phyloP scores from a whole-genome alignment of 2,113 vertebrate genomes.

The Geococcyx californianus region DNA sequence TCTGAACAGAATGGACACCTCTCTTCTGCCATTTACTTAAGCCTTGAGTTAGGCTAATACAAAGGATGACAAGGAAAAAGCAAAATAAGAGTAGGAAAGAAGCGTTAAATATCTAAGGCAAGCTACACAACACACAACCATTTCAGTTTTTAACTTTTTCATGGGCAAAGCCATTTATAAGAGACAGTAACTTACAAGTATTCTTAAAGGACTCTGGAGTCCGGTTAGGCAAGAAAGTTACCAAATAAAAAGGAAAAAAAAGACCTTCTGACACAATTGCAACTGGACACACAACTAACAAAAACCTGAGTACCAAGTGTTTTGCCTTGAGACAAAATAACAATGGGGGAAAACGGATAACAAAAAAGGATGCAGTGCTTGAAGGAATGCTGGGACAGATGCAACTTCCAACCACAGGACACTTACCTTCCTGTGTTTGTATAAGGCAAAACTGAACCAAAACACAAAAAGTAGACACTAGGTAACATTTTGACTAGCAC shows the following conservation, averaged over 20 bases:
- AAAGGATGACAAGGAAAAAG: background rate
- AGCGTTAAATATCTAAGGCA: background rate
- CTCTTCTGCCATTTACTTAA: background rate
- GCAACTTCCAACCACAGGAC: background rate
- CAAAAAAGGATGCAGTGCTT: background rate
- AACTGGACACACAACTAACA: background rate
- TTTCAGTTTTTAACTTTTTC: background rate
- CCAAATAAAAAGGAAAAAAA: background rate
- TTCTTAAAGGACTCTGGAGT: background rate
- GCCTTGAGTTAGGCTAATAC: background rate
- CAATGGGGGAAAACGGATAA: fast-evolving
- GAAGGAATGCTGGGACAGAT: background rate
- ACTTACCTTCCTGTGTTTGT: background rate
- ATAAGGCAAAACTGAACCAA: background rate
- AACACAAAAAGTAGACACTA: background rate
- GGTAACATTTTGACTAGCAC: background rate
- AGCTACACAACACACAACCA: background rate
- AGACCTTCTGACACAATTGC: background rate
- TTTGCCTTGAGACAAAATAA: background rate
- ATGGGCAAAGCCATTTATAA: background rate
- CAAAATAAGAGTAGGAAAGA: background rate
- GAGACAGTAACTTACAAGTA: background rate
- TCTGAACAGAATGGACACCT: background rate
- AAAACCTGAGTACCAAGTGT: background rate
- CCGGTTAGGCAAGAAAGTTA: background rate